A percentile compares a stretch with the other conserved stretches of the same genome.
phyloP scores from a whole-genome alignment of 2,888 invertebrate genomes.

The Protonemura montana region DNA sequence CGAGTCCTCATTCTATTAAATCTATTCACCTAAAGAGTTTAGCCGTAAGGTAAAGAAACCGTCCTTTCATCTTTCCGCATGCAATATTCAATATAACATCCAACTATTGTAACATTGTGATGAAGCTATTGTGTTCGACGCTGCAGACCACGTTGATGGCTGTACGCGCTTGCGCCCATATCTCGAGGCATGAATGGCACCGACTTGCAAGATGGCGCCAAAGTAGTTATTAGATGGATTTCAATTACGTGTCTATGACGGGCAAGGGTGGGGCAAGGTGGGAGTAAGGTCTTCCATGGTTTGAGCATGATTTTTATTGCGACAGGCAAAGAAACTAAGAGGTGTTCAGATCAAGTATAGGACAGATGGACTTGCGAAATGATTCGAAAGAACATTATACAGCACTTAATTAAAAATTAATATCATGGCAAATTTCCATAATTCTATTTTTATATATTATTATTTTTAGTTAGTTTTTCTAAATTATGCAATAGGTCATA shows the following conservation, averaged over 20 bases:
- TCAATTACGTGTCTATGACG: background rate
- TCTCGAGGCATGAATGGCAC: background rate
- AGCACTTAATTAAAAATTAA: too few relatives aligned
- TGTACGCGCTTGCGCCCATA: background rate
- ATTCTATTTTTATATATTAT: background rate
- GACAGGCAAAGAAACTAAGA: too few relatives aligned
- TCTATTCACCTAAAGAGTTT: conserved; percentile 27
- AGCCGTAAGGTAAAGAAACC: conserved; percentile 19
- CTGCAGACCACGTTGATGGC: background rate
- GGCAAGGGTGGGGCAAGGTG: too few relatives aligned
- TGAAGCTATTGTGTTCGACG: background rate
- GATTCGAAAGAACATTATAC: too few relatives aligned
- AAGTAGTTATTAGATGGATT: background rate
- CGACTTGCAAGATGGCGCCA: background rate
- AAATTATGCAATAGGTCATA: background rate
- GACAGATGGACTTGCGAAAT: too few relatives aligned
- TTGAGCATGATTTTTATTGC: too few relatives aligned
- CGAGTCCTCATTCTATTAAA: background rate
- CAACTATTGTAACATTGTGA: conserved; percentile 7
- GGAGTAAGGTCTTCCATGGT: too few relatives aligned
- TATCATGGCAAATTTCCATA: background rate
- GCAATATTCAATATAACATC: conserved; percentile 28
- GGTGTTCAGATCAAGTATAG: too few relatives aligned
- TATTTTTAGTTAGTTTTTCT: background rate
- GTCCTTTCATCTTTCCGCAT: conserved; percentile 28